Evolutionary conservation across 2,797 vertebrate genomes (phyloP), one percentile per base, ranked within the genome.

Genomic region (Sebastes hubbsi): DNA sequence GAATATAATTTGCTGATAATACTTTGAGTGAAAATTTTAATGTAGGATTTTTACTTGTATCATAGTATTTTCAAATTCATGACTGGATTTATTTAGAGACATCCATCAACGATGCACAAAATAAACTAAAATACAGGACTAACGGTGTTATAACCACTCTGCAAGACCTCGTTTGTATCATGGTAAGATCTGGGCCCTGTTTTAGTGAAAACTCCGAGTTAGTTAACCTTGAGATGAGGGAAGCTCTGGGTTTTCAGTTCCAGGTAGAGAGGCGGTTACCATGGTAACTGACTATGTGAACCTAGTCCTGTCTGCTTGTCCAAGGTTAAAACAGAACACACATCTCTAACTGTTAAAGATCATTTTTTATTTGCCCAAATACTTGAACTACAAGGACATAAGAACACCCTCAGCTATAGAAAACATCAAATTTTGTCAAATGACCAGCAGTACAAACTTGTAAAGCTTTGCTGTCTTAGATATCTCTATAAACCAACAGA

Each of bases 331-430:
- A 82, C 5, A 75, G 8, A 81, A 72, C 36, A 80, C n/a, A 63
- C 42, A 32, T 20, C 5, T 60, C 14, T 9, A 71, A 65, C 63
- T 91, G 75, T 89, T 95, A 95, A 95, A 95, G 93, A 91, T 93
- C 80, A 25, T 54, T 83, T 83, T 96, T 96, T 96, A 96, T 96
- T 96, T 95, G 94, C 94, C 93, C 94, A 96, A 96, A 96, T 95
- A 95, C 94, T 94, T 94, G 91, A 96, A 96, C 95, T 94, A 95
- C 95, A 95, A 95, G 94, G 95, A 96, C 94, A 94, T 93, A 94
- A 94, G 92, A 95, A 95, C 95, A 96, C 95, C 93, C 95, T 95
- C 92, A 92, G 92, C 95, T 96, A 96, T 97, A 97, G 94, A 96
- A 97, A 97, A 96, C 94, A 95, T 95, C 95, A 95, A 95, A 85